Evolutionary conservation across 64 coral and sea anemone genomes (phyloP).

Genomic region (Montipora foliosa): DNA sequence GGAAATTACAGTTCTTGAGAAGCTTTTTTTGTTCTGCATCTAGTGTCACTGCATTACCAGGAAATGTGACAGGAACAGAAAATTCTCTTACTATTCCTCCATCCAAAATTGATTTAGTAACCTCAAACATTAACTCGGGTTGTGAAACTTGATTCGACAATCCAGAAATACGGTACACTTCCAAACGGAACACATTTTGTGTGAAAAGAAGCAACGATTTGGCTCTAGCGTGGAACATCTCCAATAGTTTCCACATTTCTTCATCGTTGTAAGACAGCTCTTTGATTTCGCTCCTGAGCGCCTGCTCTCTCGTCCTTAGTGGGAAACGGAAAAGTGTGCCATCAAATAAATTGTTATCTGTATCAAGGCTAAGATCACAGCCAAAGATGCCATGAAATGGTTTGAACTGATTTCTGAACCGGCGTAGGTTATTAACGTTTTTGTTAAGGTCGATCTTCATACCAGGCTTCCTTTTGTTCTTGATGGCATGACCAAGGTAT

Average conservation of each 20-base stretch:
- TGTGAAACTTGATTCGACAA: too few relatives aligned
- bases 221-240: slow-evolving; percentile 62
- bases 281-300: slow-evolving; percentile 72
- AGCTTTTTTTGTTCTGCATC: neutral
- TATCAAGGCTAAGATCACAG: slow-evolving; percentile 66
- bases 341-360: slow-evolving; percentile 53
- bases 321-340: slow-evolving; percentile 85
- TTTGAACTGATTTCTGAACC: slow-evolving; percentile 7
- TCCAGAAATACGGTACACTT: slow-evolving; percentile 39
- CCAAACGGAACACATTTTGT: slow-evolving; percentile 73
- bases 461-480: slow-evolving; percentile 58
- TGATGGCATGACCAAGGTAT: slow-evolving; percentile 66
- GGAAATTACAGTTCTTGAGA: neutral
- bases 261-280: slow-evolving; percentile 55
- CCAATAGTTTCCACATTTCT: slow-evolving; percentile 49
- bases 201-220: slow-evolving; percentile 81
- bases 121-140: neutral
- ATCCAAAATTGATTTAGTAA: neutral
- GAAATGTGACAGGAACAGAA: neutral
- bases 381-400: slow-evolving; percentile 71
- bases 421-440: neutral
- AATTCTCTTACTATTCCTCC: neutral
- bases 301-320: slow-evolving; percentile 72
- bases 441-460: slow-evolving; percentile 64
- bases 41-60: neutral